Conservation (phyloP, 2,113 vertebrate genomes). For the Astur gentilis region DNA sequence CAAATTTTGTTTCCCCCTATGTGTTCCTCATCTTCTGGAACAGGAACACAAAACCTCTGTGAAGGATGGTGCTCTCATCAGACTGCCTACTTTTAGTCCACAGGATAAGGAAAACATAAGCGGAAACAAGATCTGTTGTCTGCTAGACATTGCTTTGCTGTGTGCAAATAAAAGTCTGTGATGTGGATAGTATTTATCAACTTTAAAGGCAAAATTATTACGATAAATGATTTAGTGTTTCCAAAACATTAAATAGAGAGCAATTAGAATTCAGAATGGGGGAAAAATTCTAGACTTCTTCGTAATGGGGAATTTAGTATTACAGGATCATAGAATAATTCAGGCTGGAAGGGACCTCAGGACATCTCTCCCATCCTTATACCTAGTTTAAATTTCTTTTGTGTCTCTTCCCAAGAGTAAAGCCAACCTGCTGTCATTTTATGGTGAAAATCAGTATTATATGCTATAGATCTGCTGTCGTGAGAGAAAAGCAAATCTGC, state of each 20-base stretch:
- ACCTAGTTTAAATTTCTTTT: not conserved
- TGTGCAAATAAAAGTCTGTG: not conserved
- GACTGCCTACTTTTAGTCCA: not conserved
- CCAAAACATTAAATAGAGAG: not conserved
- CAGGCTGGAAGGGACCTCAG: not conserved
- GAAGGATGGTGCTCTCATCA: fast-evolving
- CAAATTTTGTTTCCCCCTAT: not conserved
- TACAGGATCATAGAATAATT: not conserved
- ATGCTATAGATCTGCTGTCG: not conserved
- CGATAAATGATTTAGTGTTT: not conserved
- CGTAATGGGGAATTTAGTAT: not conserved
- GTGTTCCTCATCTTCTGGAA: not conserved
- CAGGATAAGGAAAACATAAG: not conserved
- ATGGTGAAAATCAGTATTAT: not conserved
- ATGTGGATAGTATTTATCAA: not conserved
- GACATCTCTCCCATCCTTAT: not conserved
- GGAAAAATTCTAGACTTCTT: not conserved
- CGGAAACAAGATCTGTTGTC: not conserved
- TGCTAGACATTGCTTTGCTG: not conserved
- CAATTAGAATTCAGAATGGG: not conserved
- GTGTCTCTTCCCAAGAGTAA: not conserved
- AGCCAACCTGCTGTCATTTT: not conserved
- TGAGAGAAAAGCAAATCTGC: not conserved
- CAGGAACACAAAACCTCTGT: not conserved
- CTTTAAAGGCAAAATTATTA: not conserved